Evolutionary conservation across 2,113 vertebrate species (phyloP), one percentile per base, ranked within the genome.

Genomic region (Nibea albiflora): DNA sequence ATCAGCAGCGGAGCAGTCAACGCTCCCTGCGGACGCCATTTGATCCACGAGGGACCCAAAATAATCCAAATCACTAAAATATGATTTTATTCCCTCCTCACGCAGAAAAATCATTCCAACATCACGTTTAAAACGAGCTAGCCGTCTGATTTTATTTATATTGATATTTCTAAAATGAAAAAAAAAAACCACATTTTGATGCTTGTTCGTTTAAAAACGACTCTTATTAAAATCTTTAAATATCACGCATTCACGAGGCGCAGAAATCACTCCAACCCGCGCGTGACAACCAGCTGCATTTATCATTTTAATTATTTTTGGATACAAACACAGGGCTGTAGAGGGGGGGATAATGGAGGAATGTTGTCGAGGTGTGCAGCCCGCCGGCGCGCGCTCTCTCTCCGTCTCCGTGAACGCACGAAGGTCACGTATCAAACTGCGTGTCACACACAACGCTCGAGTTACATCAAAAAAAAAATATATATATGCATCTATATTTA

Each of bases 371-470:
- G 1, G 24, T 49, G 72, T 22, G 73, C 76, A 73, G 67, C 28
- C 69, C 42, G 73, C 80, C 50, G 44, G n/a, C 47, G 50, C 66
- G 49, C 17, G 67, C 64, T 6, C 82, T 65, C 82, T 65, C 81
- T 65, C 81, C 88, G 46, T 35, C 83, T 49, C 66, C 60, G 65
- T 47, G 11, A 60, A 68, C 73, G 56, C 73, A 53, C 8, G 80
- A 90, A 92, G 88, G 91, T 91, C 91, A 88, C 53, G 76, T 19
- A 75, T 78, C 73, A 71, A 62, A 78, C 42, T 17, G 49, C 57
- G 12, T 22, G 74, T 61, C 60, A 47, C 3, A 4, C 11, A 14
- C 31, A 49, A 24, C 1, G 47, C 26, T 86, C 54, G 4, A n/a
- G 53, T 82, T 85, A 57, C 82, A 73, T 49, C 14, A 20, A 35